phyloP scores from a whole-genome alignment of 2,113 vertebrate species.

The Aspiorhynchus laticeps region DNA sequence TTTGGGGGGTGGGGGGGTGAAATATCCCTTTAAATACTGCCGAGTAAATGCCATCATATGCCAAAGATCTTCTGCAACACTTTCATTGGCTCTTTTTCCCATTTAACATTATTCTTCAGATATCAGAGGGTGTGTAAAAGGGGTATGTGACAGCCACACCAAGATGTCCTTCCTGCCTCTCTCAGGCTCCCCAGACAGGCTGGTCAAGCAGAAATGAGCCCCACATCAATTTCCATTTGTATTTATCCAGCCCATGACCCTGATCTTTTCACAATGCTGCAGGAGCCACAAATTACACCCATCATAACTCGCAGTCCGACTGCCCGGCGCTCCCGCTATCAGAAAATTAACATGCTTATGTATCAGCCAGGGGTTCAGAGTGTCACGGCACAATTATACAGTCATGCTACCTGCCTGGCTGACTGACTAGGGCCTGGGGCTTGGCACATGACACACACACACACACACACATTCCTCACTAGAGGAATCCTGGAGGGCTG shows the following conservation, averaged over 20 bases:
- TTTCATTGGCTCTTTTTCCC: slow-evolving; percentile 32
- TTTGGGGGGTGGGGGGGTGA: too few relatives aligned
- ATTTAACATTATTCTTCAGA: neutral
- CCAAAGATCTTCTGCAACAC: neutral
- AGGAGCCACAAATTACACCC: slow-evolving; percentile 79
- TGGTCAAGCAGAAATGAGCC: slow-evolving; percentile 78
- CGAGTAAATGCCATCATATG: neutral
- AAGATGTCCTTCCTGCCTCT: slow-evolving; percentile 56
- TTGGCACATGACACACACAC: slow-evolving; percentile 68
- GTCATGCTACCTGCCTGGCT: slow-evolving; percentile 74
- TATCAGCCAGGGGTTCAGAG: slow-evolving; percentile 77
- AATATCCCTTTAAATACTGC: neutral
- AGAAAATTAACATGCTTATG: slow-evolving; percentile 82
- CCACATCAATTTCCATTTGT: slow-evolving; percentile 83
- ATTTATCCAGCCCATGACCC: slow-evolving; percentile 81
- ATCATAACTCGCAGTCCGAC: slow-evolving; percentile 77
- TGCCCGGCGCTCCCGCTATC: slow-evolving; percentile 70
- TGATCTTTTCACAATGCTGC: slow-evolving; percentile 72
- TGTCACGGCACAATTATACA: slow-evolving; percentile 83
- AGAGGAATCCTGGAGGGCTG: slow-evolving; percentile 69
- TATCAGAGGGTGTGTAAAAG: neutral
- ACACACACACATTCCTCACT: slow-evolving; percentile 34
- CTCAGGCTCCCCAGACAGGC: slow-evolving; percentile 67
- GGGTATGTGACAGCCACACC: slow-evolving; percentile 61
- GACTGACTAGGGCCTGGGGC: slow-evolving; percentile 60